Conservation (phyloP, 2,113 vertebrate genomes). For the Urocynchramus pylzowi region DNA sequence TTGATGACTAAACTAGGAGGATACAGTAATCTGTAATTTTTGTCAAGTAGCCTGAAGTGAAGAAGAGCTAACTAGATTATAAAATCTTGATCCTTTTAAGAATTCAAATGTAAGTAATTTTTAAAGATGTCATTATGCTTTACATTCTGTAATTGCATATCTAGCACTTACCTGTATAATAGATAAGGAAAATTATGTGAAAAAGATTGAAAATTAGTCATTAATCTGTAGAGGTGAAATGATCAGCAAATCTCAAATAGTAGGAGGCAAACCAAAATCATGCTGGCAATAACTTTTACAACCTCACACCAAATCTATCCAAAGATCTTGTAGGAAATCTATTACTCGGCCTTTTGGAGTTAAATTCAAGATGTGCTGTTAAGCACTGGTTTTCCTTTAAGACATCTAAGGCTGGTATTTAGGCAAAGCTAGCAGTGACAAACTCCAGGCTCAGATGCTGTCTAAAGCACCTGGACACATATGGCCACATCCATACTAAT, state of each 20-base stretch:
- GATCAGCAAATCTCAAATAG: not conserved
- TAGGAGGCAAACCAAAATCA: not conserved
- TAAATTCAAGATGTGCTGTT: not conserved
- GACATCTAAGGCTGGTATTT: not conserved
- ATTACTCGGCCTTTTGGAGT: not conserved
- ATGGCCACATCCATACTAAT: not conserved
- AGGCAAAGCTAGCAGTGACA: not conserved
- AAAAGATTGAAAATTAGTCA: not conserved
- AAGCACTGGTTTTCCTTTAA: not conserved
- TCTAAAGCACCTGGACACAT: not conserved
- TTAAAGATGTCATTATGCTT: not conserved
- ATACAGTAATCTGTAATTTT: conserved; percentile 21
- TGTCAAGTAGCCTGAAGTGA: not conserved
- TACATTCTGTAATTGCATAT: not conserved
- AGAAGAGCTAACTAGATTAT: not conserved
- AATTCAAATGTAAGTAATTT: not conserved
- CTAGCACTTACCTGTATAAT: not conserved
- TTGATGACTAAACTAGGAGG: conserved; percentile 20
- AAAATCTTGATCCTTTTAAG: not conserved
- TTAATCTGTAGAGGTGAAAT: not conserved
- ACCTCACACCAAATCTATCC: not conserved
- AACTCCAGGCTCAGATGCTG: not conserved
- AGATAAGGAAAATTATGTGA: not conserved
- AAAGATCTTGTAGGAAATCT: not conserved
- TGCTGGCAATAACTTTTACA: not conserved